Evolutionary conservation across 2,113 vertebrate species (phyloP).

Genomic region (Indicator indicator): DNA sequence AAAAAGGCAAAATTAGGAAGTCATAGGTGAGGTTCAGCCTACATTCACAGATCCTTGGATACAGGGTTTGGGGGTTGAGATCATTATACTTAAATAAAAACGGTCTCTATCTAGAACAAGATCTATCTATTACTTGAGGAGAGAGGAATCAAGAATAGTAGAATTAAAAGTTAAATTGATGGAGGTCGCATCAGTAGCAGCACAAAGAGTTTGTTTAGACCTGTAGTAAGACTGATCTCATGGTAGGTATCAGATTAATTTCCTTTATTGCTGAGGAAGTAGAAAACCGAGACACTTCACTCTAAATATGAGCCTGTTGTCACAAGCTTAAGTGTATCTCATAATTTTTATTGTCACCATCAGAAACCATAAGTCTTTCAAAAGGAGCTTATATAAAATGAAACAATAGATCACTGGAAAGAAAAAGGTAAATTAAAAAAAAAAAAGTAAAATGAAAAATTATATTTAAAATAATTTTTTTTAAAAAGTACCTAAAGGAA

Average conservation of each 20-base stretch:
- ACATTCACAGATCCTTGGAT: neutral
- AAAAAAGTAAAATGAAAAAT: neutral
- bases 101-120: neutral
- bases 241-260: neutral
- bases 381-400: neutral
- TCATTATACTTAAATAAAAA: neutral
- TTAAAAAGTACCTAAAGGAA: neutral
- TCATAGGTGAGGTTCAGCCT: neutral
- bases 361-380: neutral
- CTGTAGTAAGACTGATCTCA: neutral
- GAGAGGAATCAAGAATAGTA: neutral
- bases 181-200: neutral
- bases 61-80: neutral
- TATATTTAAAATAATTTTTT: neutral
- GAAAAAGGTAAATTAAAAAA: neutral
- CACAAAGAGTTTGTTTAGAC: neutral
- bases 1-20: neutral
- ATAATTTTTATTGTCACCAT: neutral
- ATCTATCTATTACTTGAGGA: neutral
- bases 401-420: neutral
- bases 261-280: neutral
- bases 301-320: neutral
- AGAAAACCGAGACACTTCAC: neutral
- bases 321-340: neutral
- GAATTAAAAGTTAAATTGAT: conserved; percentile 4